phyloP scores from a whole-genome alignment of 1,140 invertebrate genomes.

The Atta cephalotes region DNA sequence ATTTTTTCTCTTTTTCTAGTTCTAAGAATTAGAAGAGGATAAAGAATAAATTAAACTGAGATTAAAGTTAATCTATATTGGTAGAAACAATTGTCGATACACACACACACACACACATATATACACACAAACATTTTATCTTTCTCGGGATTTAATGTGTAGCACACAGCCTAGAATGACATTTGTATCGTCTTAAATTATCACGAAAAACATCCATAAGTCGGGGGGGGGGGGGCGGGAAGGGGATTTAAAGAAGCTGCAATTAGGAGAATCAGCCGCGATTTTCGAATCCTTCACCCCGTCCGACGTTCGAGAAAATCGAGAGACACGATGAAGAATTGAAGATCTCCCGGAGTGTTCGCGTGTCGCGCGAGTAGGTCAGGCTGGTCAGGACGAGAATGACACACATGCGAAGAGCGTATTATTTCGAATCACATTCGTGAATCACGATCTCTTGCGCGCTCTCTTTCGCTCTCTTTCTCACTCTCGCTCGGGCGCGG shows the following conservation, averaged over 20 bases:
- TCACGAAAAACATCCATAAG: no score
- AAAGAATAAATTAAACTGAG: no score
- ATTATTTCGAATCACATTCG: conserved; percentile 42
- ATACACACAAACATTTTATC: no score
- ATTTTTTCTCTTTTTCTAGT: no score
- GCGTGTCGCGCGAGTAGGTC: neutral
- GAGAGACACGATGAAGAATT: neutral
- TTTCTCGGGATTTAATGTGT: no score
- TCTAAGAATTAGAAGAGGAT: no score
- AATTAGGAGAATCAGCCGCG: neutral
- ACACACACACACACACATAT: no score
- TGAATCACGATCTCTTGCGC: conserved; percentile 46
- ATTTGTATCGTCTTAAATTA: no score
- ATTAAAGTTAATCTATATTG: no score
- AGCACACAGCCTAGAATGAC: no score
- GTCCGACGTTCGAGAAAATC: neutral
- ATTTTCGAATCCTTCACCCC: neutral
- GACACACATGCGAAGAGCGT: neutral
- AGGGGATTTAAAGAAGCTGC: neutral
- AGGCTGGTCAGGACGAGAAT: neutral
- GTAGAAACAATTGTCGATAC: no score
- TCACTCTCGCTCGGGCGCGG: conserved; percentile 56
- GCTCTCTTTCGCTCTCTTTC: conserved; percentile 54
- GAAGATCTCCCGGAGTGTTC: neutral
- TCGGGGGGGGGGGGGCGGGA: accelerated